Base-by-base conservation (phyloP, 1,140 invertebrate genomes). In the Anastrepha ludens region DNA sequence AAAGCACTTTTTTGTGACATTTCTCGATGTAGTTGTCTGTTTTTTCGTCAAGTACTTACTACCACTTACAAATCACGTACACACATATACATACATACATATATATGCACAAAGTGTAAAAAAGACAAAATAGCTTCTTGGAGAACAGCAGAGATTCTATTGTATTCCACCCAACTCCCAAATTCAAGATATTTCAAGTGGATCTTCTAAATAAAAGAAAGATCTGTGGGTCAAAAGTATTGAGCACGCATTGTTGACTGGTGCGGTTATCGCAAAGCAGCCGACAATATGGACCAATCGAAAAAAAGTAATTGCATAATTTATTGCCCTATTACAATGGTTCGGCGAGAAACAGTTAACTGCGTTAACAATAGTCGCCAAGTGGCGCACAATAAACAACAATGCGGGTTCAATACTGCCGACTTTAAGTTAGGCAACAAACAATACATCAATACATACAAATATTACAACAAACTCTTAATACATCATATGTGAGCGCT, bases 231-330 rank as follows among this genome's bases (percentile, higher is more conserved):
- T 74, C 67, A 47, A 47, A 62, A 74, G 67, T 41, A 4, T 74
- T 39, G 39, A 13, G 9, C 13, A 11, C 39, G 29, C 39, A 15
- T 65, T 65, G 7, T 65, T 13, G 6, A 41, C 9, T 44, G 65
- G 39, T 41, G 15, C 41, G 50, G 11, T 11, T 55, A 11, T 55
- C 50, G 50, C 50, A 55, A 55, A n/a, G 41, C 41, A 47, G 41
- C 41, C 17, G 44, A 17, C 9, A 74, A 44, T 47, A 47, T 70
- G 9, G 39, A 44, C 41, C 41, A 70, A 70, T 39, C 8, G 39
- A 67, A 74, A 74, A 13, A 74, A 74, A 44, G 17, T 74, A 47
- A 15, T 74, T 74, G 67, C 41, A 74, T 47, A 74, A 74, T 74
- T 74, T 74, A 74, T 47, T 47, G 13, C 15, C 15, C 17, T 6